Evolutionary conservation across 2,113 vertebrate species (phyloP).

Genomic region (Carlito syrichta): DNA sequence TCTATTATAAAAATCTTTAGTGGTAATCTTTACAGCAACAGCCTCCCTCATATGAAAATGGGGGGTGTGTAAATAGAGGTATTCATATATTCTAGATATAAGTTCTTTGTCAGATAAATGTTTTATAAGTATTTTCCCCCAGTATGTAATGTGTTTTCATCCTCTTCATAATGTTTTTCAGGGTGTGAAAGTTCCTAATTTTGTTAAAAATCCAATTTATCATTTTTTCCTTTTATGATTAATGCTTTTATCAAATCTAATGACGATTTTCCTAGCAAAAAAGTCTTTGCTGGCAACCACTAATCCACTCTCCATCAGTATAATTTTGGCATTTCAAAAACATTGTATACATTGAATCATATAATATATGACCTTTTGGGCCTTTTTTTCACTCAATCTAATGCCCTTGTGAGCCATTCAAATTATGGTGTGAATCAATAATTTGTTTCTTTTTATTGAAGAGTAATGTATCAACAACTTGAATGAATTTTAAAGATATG

Average conservation of each 20-base stretch:
- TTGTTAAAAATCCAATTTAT: too few relatives aligned
- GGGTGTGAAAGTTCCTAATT: too few relatives aligned
- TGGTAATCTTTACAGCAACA: neutral
- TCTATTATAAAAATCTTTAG: neutral
- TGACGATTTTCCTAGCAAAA: too few relatives aligned
- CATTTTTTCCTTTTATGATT: too few relatives aligned
- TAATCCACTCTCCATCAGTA: neutral
- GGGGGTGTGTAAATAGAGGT: too few relatives aligned
- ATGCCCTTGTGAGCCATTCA: neutral
- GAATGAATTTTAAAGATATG: neutral
- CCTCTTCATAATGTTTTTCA: too few relatives aligned
- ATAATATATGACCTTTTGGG: neutral
- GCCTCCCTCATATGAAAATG: neutral
- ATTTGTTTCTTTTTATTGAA: neutral
- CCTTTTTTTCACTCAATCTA: neutral
- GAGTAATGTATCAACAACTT: neutral
- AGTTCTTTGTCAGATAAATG: too few relatives aligned
- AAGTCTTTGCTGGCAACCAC: neutral
- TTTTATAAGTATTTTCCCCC: too few relatives aligned
- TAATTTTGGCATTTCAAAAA: neutral
- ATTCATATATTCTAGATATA: too few relatives aligned
- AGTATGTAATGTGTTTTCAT: too few relatives aligned
- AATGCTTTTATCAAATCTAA: too few relatives aligned
- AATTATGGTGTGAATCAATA: neutral
- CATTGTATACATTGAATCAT: neutral